Evolutionary conservation across 1,140 invertebrate species (phyloP), one percentile per base, ranked within the genome.

Genomic region (Muscidifurax raptorellus): DNA sequence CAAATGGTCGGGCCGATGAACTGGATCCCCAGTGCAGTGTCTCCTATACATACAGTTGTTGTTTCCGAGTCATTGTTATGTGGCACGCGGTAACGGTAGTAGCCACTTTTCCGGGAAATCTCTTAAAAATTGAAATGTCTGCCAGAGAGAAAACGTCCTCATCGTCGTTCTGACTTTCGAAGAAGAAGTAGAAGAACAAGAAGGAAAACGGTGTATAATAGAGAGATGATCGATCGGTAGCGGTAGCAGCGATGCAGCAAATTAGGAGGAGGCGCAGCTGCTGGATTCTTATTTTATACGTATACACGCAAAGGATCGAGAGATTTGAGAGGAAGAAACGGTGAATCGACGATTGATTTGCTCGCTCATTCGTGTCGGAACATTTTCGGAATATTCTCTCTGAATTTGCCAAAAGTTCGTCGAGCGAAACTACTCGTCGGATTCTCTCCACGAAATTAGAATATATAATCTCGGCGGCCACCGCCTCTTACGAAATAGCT

Each of bases 1-100:
- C 66, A 80, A 80, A 80, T 80, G 66, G 22, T 69, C 66, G 27
- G 25, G 13, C 71, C 47, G 32, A 74, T 72, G 47, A 82, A 75
- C 47, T 82, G 32, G 72, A 82, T 82, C 47, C 22, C 4, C 28
- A 1, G n/a, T n/a, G 15, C 18, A 10, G 10, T 40, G 36, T 40
- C 36, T 72, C 32, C 32, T 27, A 4, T 59, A 5, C 15, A 0
- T 3, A 15, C 6, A 13, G 52, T 59, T 6, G 52, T 5, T 59
- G 71, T 82, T 83, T 69, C 52, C 81, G 71, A 83, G 59, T 78
- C 75, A 78, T 79, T 84, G 82, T 84, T 84, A 84, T 79, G 76
- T 84, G 67, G 82, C 44, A 72, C 82, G 82, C 27, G 7, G 76
- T 84, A 84, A 84, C 82, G 76, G 82, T 78, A 40, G 47, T 0